A percentile compares a stretch with the other conserved stretches of the same genome.
Conservation (phyloP, 2,797 vertebrate genomes). For the Scarus forsteni region DNA sequence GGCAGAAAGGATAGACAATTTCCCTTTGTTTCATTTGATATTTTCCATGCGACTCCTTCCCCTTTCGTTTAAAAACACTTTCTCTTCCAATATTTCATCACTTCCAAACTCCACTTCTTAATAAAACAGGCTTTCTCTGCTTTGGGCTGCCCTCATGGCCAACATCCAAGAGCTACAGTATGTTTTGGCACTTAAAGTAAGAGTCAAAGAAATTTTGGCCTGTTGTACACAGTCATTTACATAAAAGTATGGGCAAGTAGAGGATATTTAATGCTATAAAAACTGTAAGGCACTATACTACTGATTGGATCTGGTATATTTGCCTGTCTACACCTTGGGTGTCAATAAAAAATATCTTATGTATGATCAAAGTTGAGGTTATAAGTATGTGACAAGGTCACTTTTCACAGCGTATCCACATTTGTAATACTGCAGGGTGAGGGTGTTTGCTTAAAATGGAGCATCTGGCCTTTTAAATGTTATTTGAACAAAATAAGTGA, state of each 20-base stretch:
- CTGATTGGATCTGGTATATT: neutral
- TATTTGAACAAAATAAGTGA: neutral
- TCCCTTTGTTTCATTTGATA: neutral
- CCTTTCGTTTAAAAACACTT: neutral
- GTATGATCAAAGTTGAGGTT: too few species aligned
- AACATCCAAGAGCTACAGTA: constrained; percentile 25
- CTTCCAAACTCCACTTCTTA: constrained; percentile 9
- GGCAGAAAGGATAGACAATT: too few species aligned
- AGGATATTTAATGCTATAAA: constrained; percentile 6
- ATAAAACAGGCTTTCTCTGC: constrained; percentile 28
- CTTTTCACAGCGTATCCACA: too few species aligned
- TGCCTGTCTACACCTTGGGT: neutral
- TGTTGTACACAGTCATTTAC: neutral
- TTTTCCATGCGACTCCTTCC: too few species aligned
- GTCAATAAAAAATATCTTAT: too few species aligned
- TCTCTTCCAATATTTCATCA: constrained; percentile 30
- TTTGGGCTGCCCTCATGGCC: constrained; percentile 32
- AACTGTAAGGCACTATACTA: neutral
- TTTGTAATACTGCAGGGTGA: too few species aligned
- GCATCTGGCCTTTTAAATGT: too few species aligned
- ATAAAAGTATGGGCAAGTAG: neutral
- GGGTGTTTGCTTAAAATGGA: too few species aligned
- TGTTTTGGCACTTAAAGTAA: constrained; percentile 19
- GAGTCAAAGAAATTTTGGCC: constrained; percentile 12
- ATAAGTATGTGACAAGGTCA: too few species aligned